phyloP scores from a whole-genome alignment of 2,888 invertebrate species.

The Drosophila crucigera region DNA sequence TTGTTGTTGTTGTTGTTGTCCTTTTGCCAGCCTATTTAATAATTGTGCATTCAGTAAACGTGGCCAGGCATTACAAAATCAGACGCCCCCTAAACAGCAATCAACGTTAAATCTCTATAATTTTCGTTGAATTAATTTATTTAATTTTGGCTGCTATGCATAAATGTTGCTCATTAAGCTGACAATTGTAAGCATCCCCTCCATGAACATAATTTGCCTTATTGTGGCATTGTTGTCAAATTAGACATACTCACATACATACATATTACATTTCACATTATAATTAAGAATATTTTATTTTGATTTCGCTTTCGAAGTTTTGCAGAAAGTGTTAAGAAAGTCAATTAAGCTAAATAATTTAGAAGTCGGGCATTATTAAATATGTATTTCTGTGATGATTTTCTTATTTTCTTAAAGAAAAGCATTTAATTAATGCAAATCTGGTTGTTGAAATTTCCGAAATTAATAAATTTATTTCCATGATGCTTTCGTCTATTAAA shows the following conservation, averaged over 20 bases:
- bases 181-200: neutral
- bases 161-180: conserved; percentile 54
- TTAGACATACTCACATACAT: neutral
- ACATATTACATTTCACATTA: neutral
- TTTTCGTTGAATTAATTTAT: conserved; percentile 71
- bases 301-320: neutral
- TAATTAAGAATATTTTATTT: neutral
- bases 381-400: neutral
- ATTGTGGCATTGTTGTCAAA: neutral
- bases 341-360: neutral
- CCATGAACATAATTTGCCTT: neutral
- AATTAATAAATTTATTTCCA: neutral
- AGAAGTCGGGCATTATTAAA: neutral
- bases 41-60: conserved; percentile 78
- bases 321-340: neutral
- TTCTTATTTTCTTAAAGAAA: neutral
- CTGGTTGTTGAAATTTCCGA: neutral
- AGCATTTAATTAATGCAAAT: neutral
- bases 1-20: conserved; percentile 29
- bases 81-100: conserved; percentile 51
- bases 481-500: neutral
- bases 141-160: conserved; percentile 59
- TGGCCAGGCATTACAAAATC: conserved; percentile 42
- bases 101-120: conserved; percentile 69
- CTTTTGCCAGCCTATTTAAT: conserved; percentile 72